Evolutionary conservation across 2,113 vertebrate genomes (phyloP), one percentile per base, ranked within the genome.

Genomic region (Dryoscopus gambensis): DNA sequence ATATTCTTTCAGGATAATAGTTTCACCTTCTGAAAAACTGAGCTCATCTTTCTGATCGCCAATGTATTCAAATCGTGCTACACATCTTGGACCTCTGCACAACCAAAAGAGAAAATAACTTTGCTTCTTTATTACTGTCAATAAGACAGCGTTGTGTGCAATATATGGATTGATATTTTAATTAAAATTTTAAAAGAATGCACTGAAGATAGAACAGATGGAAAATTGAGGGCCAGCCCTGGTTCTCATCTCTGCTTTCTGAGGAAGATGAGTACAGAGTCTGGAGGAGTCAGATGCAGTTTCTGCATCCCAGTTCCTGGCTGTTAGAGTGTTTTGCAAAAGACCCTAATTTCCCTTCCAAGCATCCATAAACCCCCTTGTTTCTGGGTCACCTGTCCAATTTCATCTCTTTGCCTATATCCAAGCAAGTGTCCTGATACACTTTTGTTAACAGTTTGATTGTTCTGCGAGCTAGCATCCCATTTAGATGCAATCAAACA

Each of bases 21-120:
- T 97, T 73, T 99, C 99, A 50, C 99, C 99, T 97, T 99, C 99
- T 16, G 95, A 98, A 97, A 99, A 99, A 55, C 98, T 98, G 92
- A 99, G 97, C 96, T 99, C 99, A 42, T 99, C 98, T 35, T 97
- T 98, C 90, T 98, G 98, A 94, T 99, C 99, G 44, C 98, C 98
- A 18, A 99, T 99, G 39, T 99, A 99, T 91, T 99, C 98, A 86
- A 99, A 99, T 63, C 98, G 98, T 28, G 99, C 98, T 92, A 99
- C 56, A 60, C 99, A 99, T 63, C 98, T 98, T 8, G 98, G 98
- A 52, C 98, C 98, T 47, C 99, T 99, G 90, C 93, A 88, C 52
- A 96, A 95, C 97, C 40, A 83, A 47, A 69, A 94, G 60, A 90
- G 85, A 79, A 93, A 31, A 42, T 87, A 53, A 52, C 18, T 83